Evolutionary conservation across 2,113 vertebrate genomes (phyloP).

Genomic region (Thamnaconus septentrionalis): DNA sequence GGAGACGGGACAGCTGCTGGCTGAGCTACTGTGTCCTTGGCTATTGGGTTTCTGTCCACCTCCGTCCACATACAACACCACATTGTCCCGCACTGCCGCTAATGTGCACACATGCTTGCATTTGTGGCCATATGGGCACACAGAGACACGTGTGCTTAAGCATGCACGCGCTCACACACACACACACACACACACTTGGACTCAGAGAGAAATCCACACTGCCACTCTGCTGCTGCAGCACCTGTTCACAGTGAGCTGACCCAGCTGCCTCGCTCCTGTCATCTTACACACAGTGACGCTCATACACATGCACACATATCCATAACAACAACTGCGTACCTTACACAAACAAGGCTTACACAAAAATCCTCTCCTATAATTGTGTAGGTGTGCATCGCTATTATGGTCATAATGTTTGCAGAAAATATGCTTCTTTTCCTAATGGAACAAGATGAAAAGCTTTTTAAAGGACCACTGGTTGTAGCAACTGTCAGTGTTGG

Average conservation of each 20-base stretch:
- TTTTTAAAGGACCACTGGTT: too few species aligned
- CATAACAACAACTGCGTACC: slow-evolving; percentile 15
- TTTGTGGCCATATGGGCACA: slow-evolving; percentile 52
- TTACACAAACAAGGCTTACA: slow-evolving; percentile 20
- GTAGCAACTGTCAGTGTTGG: too few species aligned
- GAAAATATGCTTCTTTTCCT: too few species aligned
- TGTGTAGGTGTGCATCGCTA: neutral
- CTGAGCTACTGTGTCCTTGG: slow-evolving; percentile 57
- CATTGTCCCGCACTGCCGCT: slow-evolving; percentile 47
- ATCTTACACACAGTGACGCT: slow-evolving; percentile 22
- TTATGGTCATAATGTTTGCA: too few species aligned
- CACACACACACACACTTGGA: slow-evolving; percentile 4
- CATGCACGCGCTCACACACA: too few species aligned
- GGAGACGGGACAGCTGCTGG: slow-evolving; percentile 60
- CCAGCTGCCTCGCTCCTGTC: slow-evolving; percentile 63
- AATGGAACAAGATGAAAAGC: too few species aligned
- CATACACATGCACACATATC: slow-evolving; percentile 19
- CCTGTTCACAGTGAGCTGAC: slow-evolving; percentile 53
- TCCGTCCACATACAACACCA: slow-evolving; percentile 46
- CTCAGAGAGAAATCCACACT: slow-evolving; percentile 33
- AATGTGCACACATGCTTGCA: slow-evolving; percentile 62
- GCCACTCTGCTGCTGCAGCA: slow-evolving; percentile 42
- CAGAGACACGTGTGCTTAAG: slow-evolving; percentile 43
- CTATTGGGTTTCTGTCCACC: slow-evolving; percentile 60
- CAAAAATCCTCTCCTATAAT: neutral